Base-by-base conservation (phyloP, 2,797 vertebrate genomes). In the Lagorchestes hirsutus region DNA sequence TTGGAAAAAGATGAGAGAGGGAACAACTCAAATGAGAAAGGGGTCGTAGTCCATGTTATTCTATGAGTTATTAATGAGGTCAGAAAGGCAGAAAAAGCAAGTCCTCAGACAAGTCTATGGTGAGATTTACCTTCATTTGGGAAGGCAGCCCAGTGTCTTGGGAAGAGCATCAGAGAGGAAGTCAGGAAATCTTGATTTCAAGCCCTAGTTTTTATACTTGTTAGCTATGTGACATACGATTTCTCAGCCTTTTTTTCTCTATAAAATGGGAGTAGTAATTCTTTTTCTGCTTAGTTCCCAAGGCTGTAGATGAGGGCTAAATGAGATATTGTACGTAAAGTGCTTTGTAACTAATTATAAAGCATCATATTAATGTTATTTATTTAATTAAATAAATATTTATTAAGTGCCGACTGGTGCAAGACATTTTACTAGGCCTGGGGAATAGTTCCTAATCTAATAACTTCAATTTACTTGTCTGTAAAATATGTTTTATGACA, bases 401-500 rank as follows among this genome's bases (percentile, higher is more conserved):
- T 82, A 46, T 82, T 46, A 82, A 82, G 74, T 46, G 40, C 8
- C 22, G 4, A 34, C 22, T 82, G 2, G 22, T 46, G 0, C 22
- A 82, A 82, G 40, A 9, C 9, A 82, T 82, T 82, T 82, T 46
- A 22, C 22, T 82, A 82, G 40, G 22, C 22, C 40, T 46, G 22
- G 8, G 22, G 18, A 22, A 22, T 9, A 9, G 8, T 74, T 74
- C 6, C n/a, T 22, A 74, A 74, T 40, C 6, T 74, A 40, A 74
- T 74, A 40, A 12, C n/a, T 34, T 96, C 46, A 59, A n/a, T 34
- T 87, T 94, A 67, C 95, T 93, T 11, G 29, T 50, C 57, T 93
- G 52, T 87, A 94, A 95, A 95, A 90, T 54, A 16, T 14, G 46
- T 14, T 13, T 92, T 92, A 82, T 67, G 90, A 82, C 34, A 62